A percentile compares a stretch with the other conserved stretches of the same genome.
phyloP scores from a whole-genome alignment of 2,888 invertebrate species.

The Lycophotia porphyrea region DNA sequence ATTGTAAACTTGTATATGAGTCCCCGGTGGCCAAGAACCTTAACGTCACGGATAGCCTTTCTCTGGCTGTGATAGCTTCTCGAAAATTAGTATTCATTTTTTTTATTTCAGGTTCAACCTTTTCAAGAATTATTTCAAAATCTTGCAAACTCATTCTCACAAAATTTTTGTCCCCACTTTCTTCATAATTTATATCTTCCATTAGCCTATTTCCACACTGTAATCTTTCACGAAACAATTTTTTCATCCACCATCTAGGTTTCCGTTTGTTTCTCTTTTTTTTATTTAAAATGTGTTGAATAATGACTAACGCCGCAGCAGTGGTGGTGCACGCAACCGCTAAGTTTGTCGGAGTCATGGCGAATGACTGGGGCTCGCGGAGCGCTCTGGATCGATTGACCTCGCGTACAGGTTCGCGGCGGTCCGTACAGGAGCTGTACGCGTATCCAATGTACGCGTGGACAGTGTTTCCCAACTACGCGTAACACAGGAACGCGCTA shows the following conservation, averaged over 20 bases:
- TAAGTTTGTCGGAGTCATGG: constrained; percentile 64
- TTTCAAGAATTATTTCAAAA: constrained; percentile 4
- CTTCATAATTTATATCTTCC: constrained; percentile 58
- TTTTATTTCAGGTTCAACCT: background rate
- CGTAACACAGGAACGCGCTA: background rate
- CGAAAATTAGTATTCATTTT: constrained; percentile 45
- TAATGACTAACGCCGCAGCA: constrained; percentile 50
- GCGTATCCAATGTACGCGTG: constrained; percentile 59
- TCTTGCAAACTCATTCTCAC: constrained; percentile 52
- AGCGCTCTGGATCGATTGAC: constrained; percentile 55
- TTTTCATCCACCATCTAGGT: background rate
- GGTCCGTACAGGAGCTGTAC: constrained; percentile 62
- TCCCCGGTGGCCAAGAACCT: too few species aligned
- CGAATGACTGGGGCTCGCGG: constrained; percentile 65
- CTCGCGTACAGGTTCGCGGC: constrained; percentile 62
- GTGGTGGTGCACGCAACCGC: constrained; percentile 64
- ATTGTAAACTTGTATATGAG: too few species aligned
- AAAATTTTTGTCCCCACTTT: constrained; percentile 58
- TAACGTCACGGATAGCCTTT: too few species aligned
- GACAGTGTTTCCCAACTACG: background rate
- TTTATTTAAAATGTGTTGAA: too few species aligned
- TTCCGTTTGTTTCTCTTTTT: too few species aligned
- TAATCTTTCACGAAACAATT: constrained; percentile 2
- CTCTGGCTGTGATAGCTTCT: too few species aligned
- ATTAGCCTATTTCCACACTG: constrained; percentile 58